Evolutionary conservation across 2,797 vertebrate species (phyloP), one percentile per base, ranked within the genome.

Genomic region (Sebastolobus altivelis): DNA sequence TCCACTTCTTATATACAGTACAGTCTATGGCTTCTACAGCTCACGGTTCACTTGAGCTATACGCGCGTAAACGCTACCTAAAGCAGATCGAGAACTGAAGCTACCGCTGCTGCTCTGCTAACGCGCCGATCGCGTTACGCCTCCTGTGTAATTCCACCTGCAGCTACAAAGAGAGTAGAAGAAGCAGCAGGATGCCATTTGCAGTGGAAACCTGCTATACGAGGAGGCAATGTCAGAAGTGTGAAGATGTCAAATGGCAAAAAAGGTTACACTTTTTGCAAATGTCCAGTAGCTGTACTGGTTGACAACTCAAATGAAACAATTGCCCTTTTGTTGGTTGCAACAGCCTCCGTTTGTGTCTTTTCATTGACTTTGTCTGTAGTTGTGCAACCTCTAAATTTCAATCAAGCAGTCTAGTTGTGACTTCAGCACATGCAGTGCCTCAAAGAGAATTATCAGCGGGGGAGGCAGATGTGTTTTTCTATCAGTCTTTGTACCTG

Each of bases 401-500:
- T 18, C 8, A 58, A 14, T 43, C 13, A 5, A 56, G 29, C 16
- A 35, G 43, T 59, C 20, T 40, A 14, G 49, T 62, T 76, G 46
- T 68, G 14, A 25, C 49, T 70, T 49, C 55, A 52, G 49, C 25
- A 14, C 35, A 14, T 16, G n/a, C 5, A 7, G 22, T 18, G 63
- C 70, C 22, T 27, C 40, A 35, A 11, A 4, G 59, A 80, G 20
- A 60, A n/a, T 55, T 60, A 76, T 58, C 3, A 60, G 0, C 29
- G 0, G 3, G 6, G 43, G 69, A 54, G 25, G 52, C 18, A 22
- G 61, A 65, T 37, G 59, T 72, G 65, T 79, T 76, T 82, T 59
- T 60, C 29, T 25, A 18, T 18, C 11, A 16, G 29, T 54, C 35
- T 40, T 72, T 67, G 61, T 8, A 6, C 18, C 43, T 3, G 2